Evolutionary conservation across 2,113 vertebrate genomes (phyloP), one percentile per base, ranked within the genome.

Genomic region (Caloenas nicobarica): DNA sequence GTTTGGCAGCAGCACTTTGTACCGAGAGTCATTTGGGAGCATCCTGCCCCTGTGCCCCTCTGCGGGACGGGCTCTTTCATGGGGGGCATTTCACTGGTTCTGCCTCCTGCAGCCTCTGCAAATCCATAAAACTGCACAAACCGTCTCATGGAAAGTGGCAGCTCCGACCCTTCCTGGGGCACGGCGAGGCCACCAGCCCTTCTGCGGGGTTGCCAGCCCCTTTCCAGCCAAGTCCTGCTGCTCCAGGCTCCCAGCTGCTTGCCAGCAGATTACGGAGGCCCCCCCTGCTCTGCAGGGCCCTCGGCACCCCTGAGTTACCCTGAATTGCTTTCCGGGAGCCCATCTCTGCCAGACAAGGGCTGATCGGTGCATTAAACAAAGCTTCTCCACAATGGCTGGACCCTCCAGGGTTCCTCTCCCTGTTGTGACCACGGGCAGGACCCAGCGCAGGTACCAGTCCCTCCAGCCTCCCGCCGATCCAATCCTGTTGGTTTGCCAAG

Each of bases 111-210:
- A 82, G 61, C 51, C 53, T 62, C 57, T 46, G 71, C 70, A 44
- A 24, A 60, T 3, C 62, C 4, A 2, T 5, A 19, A 33, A 65
- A 31, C 13, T 3, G 17, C 73, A 28, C 0, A 0, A 36, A 3
- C 16, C 1, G 2, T 26, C 40, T 74, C 57, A 34, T 18, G 34
- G 56, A 31, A 3, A 56, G 18, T 0, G 5, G 53, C 21, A 62
- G 70, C n/a, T 54, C 40, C 0, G 0, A 69, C 31, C 61, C 26
- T 73, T 28, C 36, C 3, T 21, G 6, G 19, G 8, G 15, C 22
- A n/a, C 64, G 64, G 7, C 3, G 4, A 76, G 54, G n/a, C 22
- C 48, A 36, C 36, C 19, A 28, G 6, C 8, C 16, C 14, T 38
- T 77, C 42, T 2, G 5, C 17, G n/a, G 58, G 58, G 15, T 0